Evolutionary conservation across 2,888 invertebrate genomes (phyloP).

Genomic region (Caenorhabditis virilis): DNA sequence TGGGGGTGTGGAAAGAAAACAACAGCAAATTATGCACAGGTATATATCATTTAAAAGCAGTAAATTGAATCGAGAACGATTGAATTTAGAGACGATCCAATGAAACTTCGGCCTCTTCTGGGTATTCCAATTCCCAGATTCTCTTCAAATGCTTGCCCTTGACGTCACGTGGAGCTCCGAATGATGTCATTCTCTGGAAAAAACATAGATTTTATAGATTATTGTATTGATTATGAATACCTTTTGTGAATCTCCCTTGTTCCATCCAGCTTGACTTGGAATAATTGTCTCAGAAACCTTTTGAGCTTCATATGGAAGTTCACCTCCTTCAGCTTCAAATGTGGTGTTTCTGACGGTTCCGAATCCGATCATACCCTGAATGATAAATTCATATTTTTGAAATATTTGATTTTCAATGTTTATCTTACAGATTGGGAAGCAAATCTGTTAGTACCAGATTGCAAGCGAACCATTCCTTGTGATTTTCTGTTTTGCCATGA

Average conservation of each 20-base stretch:
- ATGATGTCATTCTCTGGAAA: constrained; percentile 61
- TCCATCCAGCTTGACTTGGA: constrained; percentile 69
- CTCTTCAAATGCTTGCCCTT: constrained; percentile 68
- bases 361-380: constrained; percentile 58
- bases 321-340: constrained; percentile 67
- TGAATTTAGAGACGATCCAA: constrained; percentile 63
- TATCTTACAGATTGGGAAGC: constrained; percentile 61
- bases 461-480: constrained; percentile 67
- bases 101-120: constrained; percentile 59
- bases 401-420: background rate
- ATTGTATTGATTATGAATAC: constrained; percentile 64
- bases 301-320: constrained; percentile 68
- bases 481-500: constrained; percentile 67
- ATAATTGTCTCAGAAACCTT: constrained; percentile 68
- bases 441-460: constrained; percentile 67
- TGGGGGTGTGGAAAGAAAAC: background rate
- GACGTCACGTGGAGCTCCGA: constrained; percentile 68
- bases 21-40: constrained; percentile 34
- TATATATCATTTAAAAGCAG: constrained; percentile 2
- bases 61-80: background rate
- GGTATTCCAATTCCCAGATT: constrained; percentile 68
- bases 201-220: background rate
- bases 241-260: constrained; percentile 69
- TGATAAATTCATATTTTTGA: background rate
- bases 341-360: constrained; percentile 66